These are phyloP conservation scores for Shinisaurus crocodilurus DNA, from an alignment of 2,113 vertebrate genomes.

Conservation along the genomic window DNA sequence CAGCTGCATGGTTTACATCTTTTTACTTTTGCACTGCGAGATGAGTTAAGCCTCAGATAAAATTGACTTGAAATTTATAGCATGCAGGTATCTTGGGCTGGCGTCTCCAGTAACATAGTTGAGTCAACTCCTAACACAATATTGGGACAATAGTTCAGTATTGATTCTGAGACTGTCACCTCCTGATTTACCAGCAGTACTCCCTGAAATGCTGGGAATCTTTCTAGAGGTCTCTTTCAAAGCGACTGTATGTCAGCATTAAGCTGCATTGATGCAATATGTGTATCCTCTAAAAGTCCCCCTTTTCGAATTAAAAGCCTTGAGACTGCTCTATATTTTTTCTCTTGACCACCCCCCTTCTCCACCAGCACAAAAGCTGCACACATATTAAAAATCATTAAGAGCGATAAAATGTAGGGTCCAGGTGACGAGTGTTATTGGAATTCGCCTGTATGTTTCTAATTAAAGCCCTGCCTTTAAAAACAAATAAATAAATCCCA, in stretches of 20 bases:
- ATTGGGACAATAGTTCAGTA: conserved; percentile 42
- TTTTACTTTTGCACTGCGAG: conserved; percentile 61
- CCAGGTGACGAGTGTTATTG: conserved; percentile 55
- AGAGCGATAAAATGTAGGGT: conserved; percentile 56
- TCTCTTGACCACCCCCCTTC: not conserved
- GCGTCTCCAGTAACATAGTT: conserved; percentile 49
- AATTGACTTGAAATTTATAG: conserved; percentile 60
- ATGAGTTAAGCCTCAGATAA: conserved; percentile 65
- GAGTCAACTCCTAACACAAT: conserved; percentile 52
- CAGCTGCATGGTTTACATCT: conserved; percentile 67
- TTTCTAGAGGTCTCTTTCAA: conserved; percentile 37
- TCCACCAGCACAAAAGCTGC: not conserved
- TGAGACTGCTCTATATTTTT: conserved; percentile 10
- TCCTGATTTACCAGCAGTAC: conserved; percentile 49
- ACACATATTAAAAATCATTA: conserved; percentile 57
- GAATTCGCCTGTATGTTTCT: conserved; percentile 58
- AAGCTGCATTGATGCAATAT: conserved; percentile 36
- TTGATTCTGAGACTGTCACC: conserved; percentile 41
- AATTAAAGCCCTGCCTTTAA: conserved; percentile 46
- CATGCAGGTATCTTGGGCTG: conserved; percentile 46
- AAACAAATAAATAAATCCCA: conserved; percentile 33
- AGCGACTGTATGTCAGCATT: conserved; percentile 41
- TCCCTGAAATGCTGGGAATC: conserved; percentile 20
- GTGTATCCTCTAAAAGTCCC: conserved; percentile 23
- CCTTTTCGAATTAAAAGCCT: conserved; percentile 35